These are phyloP conservation scores for Eurytoma adleriae DNA, from an alignment of 2,888 invertebrate genomes.

Conservation along the genomic window DNA sequence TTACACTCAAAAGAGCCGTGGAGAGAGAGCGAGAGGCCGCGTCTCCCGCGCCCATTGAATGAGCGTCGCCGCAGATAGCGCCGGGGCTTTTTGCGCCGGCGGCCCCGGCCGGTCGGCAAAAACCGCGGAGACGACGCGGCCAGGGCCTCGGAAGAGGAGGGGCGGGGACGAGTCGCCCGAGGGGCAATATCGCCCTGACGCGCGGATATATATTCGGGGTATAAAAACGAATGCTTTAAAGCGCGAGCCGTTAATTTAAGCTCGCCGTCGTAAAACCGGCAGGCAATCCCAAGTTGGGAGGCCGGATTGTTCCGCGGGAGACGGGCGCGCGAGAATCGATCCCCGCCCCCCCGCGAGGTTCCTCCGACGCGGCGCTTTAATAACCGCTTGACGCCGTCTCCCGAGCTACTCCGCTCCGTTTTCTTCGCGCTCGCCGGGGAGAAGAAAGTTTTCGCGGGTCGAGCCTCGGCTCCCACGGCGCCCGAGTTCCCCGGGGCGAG, in stretches of 20 bases:
- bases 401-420: neutral
- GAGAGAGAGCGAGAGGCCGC: neutral
- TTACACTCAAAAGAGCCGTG: conserved; percentile 22
- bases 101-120: neutral
- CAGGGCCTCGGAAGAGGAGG: no score
- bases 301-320: conserved; percentile 5
- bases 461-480: neutral
- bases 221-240: conserved; percentile 49
- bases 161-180: neutral
- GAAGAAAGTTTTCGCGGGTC: neutral
- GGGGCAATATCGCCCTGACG: conserved; percentile 42
- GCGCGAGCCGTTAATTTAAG: conserved; percentile 51
- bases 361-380: conserved; percentile 26
- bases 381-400: conserved; percentile 36
- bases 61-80: conserved; percentile 31
- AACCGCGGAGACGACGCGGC: conserved; percentile 13
- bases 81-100: conserved; percentile 30
- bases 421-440: neutral
- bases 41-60: conserved; percentile 29
- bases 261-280: conserved; percentile 39
- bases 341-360: neutral
- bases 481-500: neutral
- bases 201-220: conserved; percentile 26
- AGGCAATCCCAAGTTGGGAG: conserved; percentile 46
- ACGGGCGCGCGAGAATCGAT: conserved; percentile 27